Base-by-base conservation (phyloP, 2,113 vertebrate genomes). In the Stigmatopora nigra region DNA sequence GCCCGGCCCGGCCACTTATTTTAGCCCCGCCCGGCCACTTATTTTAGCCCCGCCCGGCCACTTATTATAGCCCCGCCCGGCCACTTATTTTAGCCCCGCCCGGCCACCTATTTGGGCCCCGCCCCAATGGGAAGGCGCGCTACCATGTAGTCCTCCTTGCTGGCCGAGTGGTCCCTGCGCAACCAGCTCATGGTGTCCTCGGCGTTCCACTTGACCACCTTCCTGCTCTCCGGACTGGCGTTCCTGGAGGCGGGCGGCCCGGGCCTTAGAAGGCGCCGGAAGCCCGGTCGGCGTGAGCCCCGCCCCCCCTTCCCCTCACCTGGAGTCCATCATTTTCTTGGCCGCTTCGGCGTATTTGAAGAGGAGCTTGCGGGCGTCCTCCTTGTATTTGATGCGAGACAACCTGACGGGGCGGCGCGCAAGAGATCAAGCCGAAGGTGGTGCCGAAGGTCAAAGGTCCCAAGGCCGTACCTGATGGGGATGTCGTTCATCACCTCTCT, bases 401-500 rank as follows among this genome's bases (percentile, higher is more conserved):
- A 98, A 90, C 83, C 97, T 97, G 80, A 48, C 68, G 79, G 25
- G n/a, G 79, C 57, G 47, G 2, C 49, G 2, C 49, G 44, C 35
- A 45, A 8, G 16, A 3, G 15, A 9, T 20, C 36, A 38, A 36
- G 15, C 2, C 41, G 25, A 41, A 41, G 7, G 38, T 10, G 5
- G 9, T 7, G 38, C 38, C 7, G 4, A 10, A 7, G 38, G 9
- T 41, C 38, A 1, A 41, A 41, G n/a, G 4, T 2, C 3, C 41
- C 12, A 22, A n/a, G n/a, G 17, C 17, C 61, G 3, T 31, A 85
- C 97, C 96, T 96, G 90, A 99, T 98, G 70, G 97, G 97, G 86
- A 99, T 98, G 91, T 99, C 96, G 41, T 97, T 98, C 96, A 99
- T 98, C 83, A 99, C 94, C 89, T 99, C 97, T 71, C 95, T 91